Conservation (phyloP, 2,797 vertebrate species). For the Rousettus madagascariensis region DNA sequence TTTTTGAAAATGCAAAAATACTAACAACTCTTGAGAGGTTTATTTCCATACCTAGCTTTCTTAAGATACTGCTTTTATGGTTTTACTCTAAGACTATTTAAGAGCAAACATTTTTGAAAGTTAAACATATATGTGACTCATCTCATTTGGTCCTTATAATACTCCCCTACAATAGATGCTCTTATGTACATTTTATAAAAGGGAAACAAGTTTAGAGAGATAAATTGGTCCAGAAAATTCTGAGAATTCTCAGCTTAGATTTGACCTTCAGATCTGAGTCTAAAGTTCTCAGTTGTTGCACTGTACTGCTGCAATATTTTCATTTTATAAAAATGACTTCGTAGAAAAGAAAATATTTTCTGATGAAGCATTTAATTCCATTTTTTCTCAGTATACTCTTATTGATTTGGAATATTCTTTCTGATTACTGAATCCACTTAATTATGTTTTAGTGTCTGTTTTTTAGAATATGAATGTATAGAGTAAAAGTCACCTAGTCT, state of each 20-base stretch:
- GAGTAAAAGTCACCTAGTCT: neutral
- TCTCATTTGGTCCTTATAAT: neutral
- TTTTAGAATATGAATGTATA: neutral
- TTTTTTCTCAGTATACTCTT: neutral
- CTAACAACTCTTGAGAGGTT: neutral
- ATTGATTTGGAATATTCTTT: neutral
- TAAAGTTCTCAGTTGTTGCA: neutral
- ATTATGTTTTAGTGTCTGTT: neutral
- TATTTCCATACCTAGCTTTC: constrained; percentile 25
- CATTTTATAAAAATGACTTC: constrained; percentile 8
- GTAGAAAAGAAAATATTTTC: constrained; percentile 32
- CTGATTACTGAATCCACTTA: neutral
- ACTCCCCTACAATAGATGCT: neutral
- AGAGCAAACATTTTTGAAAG: constrained; percentile 26
- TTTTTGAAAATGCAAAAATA: constrained; percentile 33
- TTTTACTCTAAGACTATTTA: constrained; percentile 2
- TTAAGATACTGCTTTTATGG: neutral
- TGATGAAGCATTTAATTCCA: neutral
- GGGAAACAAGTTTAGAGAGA: neutral
- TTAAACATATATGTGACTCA: neutral
- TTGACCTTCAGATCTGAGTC: neutral
- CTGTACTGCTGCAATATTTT: neutral
- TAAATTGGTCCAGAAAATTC: neutral
- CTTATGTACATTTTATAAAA: constrained; percentile 6
- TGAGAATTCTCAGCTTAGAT: constrained; percentile 3